Conservation (phyloP, 2,888 invertebrate species). For the Lathronympha strigana region DNA sequence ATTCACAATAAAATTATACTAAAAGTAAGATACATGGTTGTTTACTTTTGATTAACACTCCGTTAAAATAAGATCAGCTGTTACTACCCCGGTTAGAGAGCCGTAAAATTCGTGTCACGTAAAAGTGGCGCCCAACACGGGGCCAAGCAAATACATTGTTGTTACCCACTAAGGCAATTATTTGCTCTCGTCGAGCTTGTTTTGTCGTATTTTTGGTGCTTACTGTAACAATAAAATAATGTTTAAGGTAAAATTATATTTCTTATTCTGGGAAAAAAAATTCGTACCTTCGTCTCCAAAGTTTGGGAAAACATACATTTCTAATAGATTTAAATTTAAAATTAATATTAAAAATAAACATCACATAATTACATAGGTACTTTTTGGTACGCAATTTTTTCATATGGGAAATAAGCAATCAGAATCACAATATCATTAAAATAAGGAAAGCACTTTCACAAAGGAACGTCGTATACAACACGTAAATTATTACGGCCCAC, state of each 20-base stretch:
- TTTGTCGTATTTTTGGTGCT: conserved; percentile 30
- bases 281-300: no score
- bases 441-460: conserved; percentile 58
- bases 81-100: conserved; percentile 44
- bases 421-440: conserved; percentile 48
- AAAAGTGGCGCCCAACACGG: conserved; percentile 51
- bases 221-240: neutral
- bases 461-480: conserved; percentile 69
- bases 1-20: neutral
- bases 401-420: conserved; percentile 2
- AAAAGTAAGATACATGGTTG: neutral
- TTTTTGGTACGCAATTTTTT: no score
- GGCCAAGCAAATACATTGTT: conserved; percentile 51
- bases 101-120: conserved; percentile 53
- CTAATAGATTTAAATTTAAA: no score
- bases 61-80: conserved; percentile 25
- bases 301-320: no score
- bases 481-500: conserved; percentile 71
- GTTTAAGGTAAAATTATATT: neutral
- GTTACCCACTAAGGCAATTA: conserved; percentile 52
- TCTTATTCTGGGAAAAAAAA: neutral
- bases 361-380: no score
- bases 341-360: no score
- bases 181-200: conserved; percentile 47
- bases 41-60: conserved; percentile 24